These are phyloP conservation scores for Parauchenoglanis ngamensis DNA, from an alignment of 2,797 vertebrate genomes.

Conservation along the genomic window DNA sequence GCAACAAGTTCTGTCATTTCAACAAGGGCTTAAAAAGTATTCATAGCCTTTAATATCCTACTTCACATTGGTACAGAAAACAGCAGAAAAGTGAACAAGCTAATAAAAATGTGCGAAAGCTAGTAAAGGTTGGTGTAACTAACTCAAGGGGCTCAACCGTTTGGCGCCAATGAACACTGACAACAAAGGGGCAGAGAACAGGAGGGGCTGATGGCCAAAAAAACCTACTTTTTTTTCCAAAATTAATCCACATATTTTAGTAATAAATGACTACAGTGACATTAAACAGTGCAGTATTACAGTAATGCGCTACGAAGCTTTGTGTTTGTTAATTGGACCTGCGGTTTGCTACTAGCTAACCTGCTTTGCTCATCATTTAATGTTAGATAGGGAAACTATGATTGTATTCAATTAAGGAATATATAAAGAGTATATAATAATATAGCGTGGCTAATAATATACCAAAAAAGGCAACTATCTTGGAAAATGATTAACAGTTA, in stretches of 20 bases:
- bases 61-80: not conserved
- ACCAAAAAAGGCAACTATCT: not conserved
- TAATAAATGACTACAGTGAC: not conserved
- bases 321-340: not conserved
- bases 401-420: not conserved
- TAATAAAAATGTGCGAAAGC: not conserved
- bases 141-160: not conserved
- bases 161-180: conserved; percentile 66
- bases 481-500: not conserved
- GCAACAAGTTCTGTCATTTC: not conserved
- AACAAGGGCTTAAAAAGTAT: not conserved
- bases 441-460: not conserved
- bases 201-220: not conserved
- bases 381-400: too few relatives aligned
- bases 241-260: not conserved
- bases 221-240: too few relatives aligned
- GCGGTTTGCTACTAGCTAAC: not conserved
- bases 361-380: not conserved
- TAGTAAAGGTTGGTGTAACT: not conserved
- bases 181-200: conserved; percentile 49
- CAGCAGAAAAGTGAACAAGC: too few relatives aligned
- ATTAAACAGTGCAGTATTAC: not conserved
- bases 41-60: not conserved
- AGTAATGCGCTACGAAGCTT: too few relatives aligned
- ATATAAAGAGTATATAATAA: not conserved